Base-by-base conservation (phyloP, 2,888 invertebrate species). In the Mechanitis messenoides region DNA sequence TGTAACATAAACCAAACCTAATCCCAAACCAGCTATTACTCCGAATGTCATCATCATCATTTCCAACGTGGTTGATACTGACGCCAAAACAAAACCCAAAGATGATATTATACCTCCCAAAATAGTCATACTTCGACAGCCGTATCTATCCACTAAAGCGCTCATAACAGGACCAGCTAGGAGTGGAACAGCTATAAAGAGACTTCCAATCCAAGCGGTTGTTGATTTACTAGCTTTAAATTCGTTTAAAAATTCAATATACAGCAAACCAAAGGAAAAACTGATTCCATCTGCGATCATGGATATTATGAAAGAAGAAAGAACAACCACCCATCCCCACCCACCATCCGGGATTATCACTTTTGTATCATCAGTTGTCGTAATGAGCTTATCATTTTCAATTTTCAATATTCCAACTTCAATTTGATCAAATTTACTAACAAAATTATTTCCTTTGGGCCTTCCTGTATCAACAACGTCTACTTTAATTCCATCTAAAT, bases 201-300 rank as follows among this genome's bases (percentile, higher is more conserved):
- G 83, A 58, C 96, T 96, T 1, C 97, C 97, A 64, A 97, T 95
- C 95, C 96, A 95, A 1, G 97, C 95, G 0, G 98, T 97, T 55
- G 94, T 95, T 4, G 96, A 93, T 73, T 96, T 95, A 53, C 94
- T 94, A 42, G 95, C 94, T 61, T 92, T 87, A 78, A 97, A 98
- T 74, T 96, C 94, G 55, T 93, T 91, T 55, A 96, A 87, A 73
- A 98, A 94, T 74, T 97, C 94, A 1, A 95, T 94, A 76, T 95
- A 97, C 7, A 98, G 91, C 28, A 98, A 89, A 0, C 98, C 98
- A 80, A 98, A 98, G 1, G 97, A 96, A 80, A 98, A 97, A 58
- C 96, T 96, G 61, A 98, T 93, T 0, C 98, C 98, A 81, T 98
- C 98, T 47, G 97, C 96, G 56, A 98, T 95, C 87, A 97, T 93